Evolutionary conservation across 2,113 vertebrate genomes (phyloP), one percentile per base, ranked within the genome.

Genomic region (Lampris megalopsis): DNA sequence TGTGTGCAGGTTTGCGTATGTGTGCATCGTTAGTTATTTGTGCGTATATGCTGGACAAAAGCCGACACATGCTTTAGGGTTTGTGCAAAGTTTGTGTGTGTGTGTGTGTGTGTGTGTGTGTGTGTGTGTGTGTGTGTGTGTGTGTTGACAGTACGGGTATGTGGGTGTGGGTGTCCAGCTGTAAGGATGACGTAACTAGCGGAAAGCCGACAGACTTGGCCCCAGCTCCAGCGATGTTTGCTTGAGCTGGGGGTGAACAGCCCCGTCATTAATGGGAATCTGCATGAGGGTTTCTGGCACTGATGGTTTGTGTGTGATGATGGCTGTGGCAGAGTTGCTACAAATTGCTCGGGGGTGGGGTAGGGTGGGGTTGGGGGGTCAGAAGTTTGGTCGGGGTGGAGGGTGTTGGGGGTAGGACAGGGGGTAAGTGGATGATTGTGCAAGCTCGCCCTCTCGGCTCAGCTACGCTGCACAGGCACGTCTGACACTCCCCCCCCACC

Each of bases 171-270:
- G 86, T 54, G 73, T 70, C 75, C 83, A 88, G 86, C 82, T 87
- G 88, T 78, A 59, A 60, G 49, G 4, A 65, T 92, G 83, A 91
- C 85, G 85, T 88, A 88, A 89, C 75, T 54, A 11, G 50, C 73
- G 82, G 71, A 81, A 82, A 38, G 81, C 67, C 40, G 76, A 87
- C 60, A 56, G 62, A 35, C 52, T 69, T 36, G 7, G 68, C 68
- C 54, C 63, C 40, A 0, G 13, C 72, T 65, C 62, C 60, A 60
- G 71, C 58, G 36, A 62, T 24, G 81, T 79, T 70, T 10, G 59
- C 1, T 58, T 37, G 64, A 82, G 61, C 75, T 41, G 43, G 42
- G 57, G 56, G 67, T 36, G 49, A 62, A 54, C n/a, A 54, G 24
- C 58, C 73, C 68, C 2, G 9, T 42, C 57, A 64, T 42, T 38